Base-by-base conservation (phyloP, 2,113 vertebrate genomes). In the Catagonus wagneri region DNA sequence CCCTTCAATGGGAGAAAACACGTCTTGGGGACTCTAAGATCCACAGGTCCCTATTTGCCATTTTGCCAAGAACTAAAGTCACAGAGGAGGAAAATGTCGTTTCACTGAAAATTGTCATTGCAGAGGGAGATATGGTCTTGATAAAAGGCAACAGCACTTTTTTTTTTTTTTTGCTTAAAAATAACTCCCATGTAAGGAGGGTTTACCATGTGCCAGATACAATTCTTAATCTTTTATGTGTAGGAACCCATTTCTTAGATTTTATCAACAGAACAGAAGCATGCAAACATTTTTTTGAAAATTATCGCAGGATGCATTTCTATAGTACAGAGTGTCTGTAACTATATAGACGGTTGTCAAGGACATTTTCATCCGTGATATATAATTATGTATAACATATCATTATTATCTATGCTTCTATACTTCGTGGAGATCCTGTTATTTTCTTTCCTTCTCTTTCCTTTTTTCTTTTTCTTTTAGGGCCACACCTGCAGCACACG, bases 241-340 rank as follows among this genome's bases (percentile, higher is more conserved):
- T 36, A 75, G 60, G 34, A 72, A 81, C n/a, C 85, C 39, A 85
- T 90, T 76, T 74, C 66, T 92, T 72, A 63, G 20, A 87, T 83
- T 63, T 94, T 88, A 83, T 84, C 22, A 72, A 68, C 39, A 63
- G 76, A 88, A 89, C 0, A 9, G 58, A 85, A 93, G 39, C 80
- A 20, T 52, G 44, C 32, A 63, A 75, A 60, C 58, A 32, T 27
- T 78, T 83, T 68, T 63, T 32, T 60, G 61, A 20, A 76, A 81
- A 29, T 34, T 83, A 83, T 75, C 44, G 54, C 20, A 85, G 63
- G 22, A 72, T 17, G 44, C 23, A 23, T 83, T 93, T 93, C 81
- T 74, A 50, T 1, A 29, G 22, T 7, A 34, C 32, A 58, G 22
- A 29, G 22, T 61, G 8, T 60, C n/a, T 56, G 9, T 11, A 9